Evolutionary conservation across 2,888 invertebrate genomes (phyloP), one percentile per base, ranked within the genome.

Genomic region (Congeria kusceri): DNA sequence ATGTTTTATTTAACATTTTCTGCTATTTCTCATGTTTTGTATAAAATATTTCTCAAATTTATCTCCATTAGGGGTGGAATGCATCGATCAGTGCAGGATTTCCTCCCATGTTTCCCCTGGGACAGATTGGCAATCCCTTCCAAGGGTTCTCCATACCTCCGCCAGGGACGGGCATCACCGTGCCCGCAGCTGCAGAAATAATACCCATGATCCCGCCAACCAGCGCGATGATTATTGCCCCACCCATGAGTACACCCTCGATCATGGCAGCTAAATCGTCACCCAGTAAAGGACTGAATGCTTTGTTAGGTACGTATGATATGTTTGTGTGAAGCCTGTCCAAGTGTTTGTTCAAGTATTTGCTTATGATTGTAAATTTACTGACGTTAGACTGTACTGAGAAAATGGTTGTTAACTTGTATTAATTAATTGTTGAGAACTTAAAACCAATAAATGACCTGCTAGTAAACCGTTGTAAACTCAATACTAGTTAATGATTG

Each of bases 61-160:
- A 29, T 25, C 39, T 44, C 20, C 66, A 70, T 20, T 73, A 83
- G 83, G 83, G 83, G 23, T 83, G 83, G 83, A 78, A 75, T 73
- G 78, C 76, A 13, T 75, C 78, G n/a, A 53, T 83, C 73, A 78
- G 58, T 27, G 49, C 78, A 23, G 83, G 83, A 47, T 83, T 83
- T 44, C 83, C 83, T 9, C 77, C 83, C 20, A 53, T 83, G 58
- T 39, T 39, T 39, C 71, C 62, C 15, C 23, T 32, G n/a, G 74
- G 68, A 39, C 81, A 77, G 64, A 65, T 77, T 25, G 68, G 58
- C 15, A 39, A 59, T n/a, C 80, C 75, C 18, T 73, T 78, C 61
- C 83, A 80, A 32, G 72, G 77, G 13, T 80, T 83, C 56, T 46
- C 73, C n/a, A 53, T 80, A 5, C 83, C 83, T 1, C 83, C 83